Base-by-base conservation (phyloP, 2,888 invertebrate species). In the Drosophila setosimentum region DNA sequence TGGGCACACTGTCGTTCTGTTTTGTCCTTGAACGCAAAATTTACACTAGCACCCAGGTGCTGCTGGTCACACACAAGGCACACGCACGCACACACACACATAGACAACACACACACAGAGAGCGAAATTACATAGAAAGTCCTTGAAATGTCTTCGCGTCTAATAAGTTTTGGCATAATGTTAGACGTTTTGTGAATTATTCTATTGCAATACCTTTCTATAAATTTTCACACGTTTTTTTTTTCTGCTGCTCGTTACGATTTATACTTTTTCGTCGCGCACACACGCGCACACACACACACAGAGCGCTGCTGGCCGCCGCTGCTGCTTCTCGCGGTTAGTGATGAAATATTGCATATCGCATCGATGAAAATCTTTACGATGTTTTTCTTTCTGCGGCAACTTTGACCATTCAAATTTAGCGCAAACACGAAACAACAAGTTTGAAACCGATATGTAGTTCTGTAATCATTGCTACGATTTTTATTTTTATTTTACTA, bases 1-100 rank as follows among this genome's bases (percentile, higher is more conserved):
- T 64, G 65, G 59, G 61, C 71, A 88, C 75, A 88, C 70, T 72
- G 73, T 59, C 71, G 87, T 66, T 65, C 48, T 66, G 37, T 60
- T 68, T 78, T 91, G 91, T 91, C 91, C 91, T 91, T 91, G 91
- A 91, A 91, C 83, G 82, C 76, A 87, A 85, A 86, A 87, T 90
- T 87, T 86, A 85, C 85, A 83, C 76, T 69, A 65, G 78, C 77
- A 78, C 81, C 83, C 82, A 80, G 78, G 82, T 78, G 82, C 82
- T 86, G 62, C 79, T 81, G 71, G 68, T 83, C 80, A 63, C 75
- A 82, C 57, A 68, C 27, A 74, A 55, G 50, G 54, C 29, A 58
- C 16, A 37, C 42, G 54, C 42, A 61, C 49, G 54, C 18, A 45
- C 16, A 50, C 37, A 54, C 32, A 33, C 33, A 33, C 33, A 33